These are phyloP conservation scores for Thereuonema tuberculata DNA, from an alignment of 1,140 invertebrate species.

Conservation along the genomic window DNA sequence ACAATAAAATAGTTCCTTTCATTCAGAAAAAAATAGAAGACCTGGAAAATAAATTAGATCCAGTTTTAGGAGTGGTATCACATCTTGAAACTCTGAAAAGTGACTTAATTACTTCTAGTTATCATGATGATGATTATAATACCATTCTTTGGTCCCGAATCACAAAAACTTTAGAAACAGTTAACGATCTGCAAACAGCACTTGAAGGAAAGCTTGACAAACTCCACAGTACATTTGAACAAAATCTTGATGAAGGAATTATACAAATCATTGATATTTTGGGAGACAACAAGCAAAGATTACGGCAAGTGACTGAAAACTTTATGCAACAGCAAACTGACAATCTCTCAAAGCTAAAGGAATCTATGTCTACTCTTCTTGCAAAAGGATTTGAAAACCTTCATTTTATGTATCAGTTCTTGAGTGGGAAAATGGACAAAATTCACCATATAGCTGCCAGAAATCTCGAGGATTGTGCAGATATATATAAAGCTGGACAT, in stretches of 20 bases:
- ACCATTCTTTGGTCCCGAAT: too few relatives aligned
- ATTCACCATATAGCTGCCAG: background rate
- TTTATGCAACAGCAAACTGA: background rate
- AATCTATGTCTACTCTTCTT: background rate
- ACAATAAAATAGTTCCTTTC: too few relatives aligned
- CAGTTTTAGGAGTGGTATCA: too few relatives aligned
- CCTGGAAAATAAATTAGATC: too few relatives aligned
- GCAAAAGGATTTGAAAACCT: background rate
- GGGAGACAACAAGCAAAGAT: background rate
- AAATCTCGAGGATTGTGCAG: background rate
- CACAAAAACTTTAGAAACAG: too few relatives aligned
- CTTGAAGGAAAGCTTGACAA: background rate
- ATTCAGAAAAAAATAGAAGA: too few relatives aligned
- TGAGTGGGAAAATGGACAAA: background rate
- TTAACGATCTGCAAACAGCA: background rate
- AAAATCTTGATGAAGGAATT: background rate
- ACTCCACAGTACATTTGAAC: background rate
- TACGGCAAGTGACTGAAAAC: background rate
- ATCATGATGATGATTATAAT: too few relatives aligned
- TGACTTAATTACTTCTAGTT: background rate
- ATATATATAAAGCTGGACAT: background rate
- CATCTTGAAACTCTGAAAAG: too few relatives aligned
- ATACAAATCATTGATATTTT: background rate
- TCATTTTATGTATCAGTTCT: background rate
- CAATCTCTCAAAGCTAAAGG: background rate